These are phyloP conservation scores for Eidolon helvum DNA, from an alignment of 2,113 vertebrate species.

Conservation along the genomic window DNA sequence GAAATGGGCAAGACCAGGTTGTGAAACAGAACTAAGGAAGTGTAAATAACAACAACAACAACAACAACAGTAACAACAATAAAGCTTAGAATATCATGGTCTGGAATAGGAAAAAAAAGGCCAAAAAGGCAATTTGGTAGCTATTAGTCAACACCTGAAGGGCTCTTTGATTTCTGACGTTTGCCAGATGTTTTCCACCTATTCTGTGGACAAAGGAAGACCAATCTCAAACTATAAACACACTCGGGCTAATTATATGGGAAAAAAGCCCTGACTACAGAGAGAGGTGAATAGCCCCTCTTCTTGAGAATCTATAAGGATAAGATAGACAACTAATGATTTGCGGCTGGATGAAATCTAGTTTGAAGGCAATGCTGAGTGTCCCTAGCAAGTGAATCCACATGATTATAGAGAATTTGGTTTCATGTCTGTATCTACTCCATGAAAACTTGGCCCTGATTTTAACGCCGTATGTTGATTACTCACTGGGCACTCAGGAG, in stretches of 20 bases:
- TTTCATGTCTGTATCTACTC: not conserved
- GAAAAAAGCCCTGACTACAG: not conserved
- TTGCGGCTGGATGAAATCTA: not conserved
- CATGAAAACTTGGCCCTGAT: not conserved
- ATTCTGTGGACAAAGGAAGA: not conserved
- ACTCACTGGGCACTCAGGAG: not conserved
- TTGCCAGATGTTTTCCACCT: not conserved
- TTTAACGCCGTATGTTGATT: not conserved
- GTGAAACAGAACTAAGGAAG: not conserved
- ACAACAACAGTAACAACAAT: not conserved
- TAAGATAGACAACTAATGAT: not conserved
- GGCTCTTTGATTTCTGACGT: not conserved
- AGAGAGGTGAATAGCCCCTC: not conserved
- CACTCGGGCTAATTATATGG: not conserved
- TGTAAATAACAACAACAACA: not conserved
- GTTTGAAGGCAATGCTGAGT: not conserved
- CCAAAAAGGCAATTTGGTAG: not conserved
- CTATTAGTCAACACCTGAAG: not conserved
- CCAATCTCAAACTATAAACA: not conserved
- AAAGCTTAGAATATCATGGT: not conserved
- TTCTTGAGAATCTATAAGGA: not conserved
- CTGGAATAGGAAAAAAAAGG: not conserved
- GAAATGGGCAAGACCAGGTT: not conserved
- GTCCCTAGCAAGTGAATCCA: not conserved
- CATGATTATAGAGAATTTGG: not conserved